Evolutionary conservation across 2,113 vertebrate species (phyloP), one percentile per base, ranked within the genome.

Genomic region (Campylomormyrus numenius): DNA sequence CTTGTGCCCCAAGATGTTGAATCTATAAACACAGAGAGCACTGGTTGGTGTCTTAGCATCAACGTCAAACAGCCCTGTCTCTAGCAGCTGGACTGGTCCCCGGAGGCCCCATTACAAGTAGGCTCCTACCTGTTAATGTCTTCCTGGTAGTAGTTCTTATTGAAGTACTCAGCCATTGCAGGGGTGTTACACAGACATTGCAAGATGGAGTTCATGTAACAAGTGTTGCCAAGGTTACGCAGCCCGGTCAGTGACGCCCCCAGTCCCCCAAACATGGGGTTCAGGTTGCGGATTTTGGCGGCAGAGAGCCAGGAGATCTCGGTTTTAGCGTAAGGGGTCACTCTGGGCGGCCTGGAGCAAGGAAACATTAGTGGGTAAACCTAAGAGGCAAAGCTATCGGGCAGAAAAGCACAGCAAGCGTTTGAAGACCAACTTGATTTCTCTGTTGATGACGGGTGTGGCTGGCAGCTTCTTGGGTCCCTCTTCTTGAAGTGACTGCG

Each of bases 161-260:
- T 98, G 95, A 99, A 99, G 92, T 99, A 99, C 3, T 99, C 97
- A 0, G 97, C 97, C 94, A 99, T 95, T 92, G 95, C 95, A 0
- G 97, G 97, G 1, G 98, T 97, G 93, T 98, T 99, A 92, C 98
- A 99, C 48, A 99, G 96, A 94, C 98, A 99, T 93, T 97, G 97
- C 90, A 97, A 95, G 91, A 97, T 97, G 85, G 97, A 97, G 93
- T 97, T 97, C 97, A 97, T 97, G 53, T 97, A 97, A 66, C 97
- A 97, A 0, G 97, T 97, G 92, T 97, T 97, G 74, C 97, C 97
- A 92, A 97, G 95, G 94, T 97, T 97, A 91, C 97, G 96, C 21
- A 97, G 95, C 89, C 97, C 97, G 0, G 97, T 97, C 27, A 99
- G 96, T 3, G 97, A 97, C 89, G 97, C 94, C 46, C 98, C 98